Percentiles rank a stretch among this genome's conserved stretches.
These are phyloP conservation scores for Tenrec ecaudatus DNA, from an alignment of 2,113 vertebrate species.

Conservation along the genomic window DNA sequence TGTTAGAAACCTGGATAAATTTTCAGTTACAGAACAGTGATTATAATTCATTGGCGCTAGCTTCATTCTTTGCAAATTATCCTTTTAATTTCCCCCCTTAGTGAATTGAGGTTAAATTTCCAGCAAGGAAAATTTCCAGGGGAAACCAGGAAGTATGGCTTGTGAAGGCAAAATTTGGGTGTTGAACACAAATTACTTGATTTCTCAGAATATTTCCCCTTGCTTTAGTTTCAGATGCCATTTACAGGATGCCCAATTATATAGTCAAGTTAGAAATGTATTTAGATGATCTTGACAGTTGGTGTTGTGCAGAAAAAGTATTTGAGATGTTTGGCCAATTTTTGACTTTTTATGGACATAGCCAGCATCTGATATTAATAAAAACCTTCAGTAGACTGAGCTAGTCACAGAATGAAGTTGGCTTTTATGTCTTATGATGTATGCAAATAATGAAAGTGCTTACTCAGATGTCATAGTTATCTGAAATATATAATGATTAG, in stretches of 20 bases:
- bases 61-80: conserved; percentile 47
- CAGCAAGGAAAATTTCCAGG: conserved; percentile 23
- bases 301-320: conserved; percentile 27
- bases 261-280: conserved; percentile 46
- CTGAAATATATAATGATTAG: too few relatives aligned
- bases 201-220: conserved; percentile 45
- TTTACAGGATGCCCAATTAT: conserved; percentile 23
- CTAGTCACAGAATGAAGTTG: too few relatives aligned
- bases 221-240: conserved; percentile 45
- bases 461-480: too few relatives aligned
- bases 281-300: conserved; percentile 25
- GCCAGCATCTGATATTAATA: conserved; percentile 9
- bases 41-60: conserved; percentile 38
- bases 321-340: conserved; percentile 47
- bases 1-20: conserved; percentile 58
- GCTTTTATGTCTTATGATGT: too few relatives aligned
- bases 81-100: neutral
- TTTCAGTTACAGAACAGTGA: conserved; percentile 23
- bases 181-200: conserved; percentile 43
- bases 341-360: conserved; percentile 52
- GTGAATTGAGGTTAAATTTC: conserved; percentile 42
- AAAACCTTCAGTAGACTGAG: too few relatives aligned
- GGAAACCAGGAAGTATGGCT: conserved; percentile 6
- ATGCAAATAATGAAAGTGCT: too few relatives aligned
- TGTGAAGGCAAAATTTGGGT: conserved; percentile 15